Evolutionary conservation across 2,113 vertebrate genomes (phyloP), one percentile per base, ranked within the genome.

Genomic region (Cardinalis cardinalis): DNA sequence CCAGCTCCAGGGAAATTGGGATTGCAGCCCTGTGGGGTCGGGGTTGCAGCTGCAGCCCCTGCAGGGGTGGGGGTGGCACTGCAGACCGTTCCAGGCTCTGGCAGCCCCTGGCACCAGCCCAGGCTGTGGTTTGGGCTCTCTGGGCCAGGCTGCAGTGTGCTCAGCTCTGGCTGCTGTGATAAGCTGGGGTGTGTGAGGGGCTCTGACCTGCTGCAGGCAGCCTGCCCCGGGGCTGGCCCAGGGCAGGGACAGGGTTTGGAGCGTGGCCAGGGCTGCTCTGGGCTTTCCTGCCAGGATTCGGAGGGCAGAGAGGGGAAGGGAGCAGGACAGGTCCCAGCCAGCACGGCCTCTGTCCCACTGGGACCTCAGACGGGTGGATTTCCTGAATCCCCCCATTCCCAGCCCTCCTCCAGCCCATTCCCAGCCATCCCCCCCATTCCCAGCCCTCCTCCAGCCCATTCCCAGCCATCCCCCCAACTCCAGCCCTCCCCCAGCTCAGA

Each of bases 201-300:
- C 60, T 77, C 20, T 88, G 90, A 66, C 60, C 84, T 25, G 52
- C 34, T 55, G 64, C 4, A 9, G 18, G 66, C 83, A 44, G 52
- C 92, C 58, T 82, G 74, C 6, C 63, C 87, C 9, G 3, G 78
- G 49, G 49, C 41, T 5, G 1, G 3, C 11, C 34, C 43, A 2
- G 7, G 80, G 71, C 77, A 46, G 44, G 40, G 77, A 4, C 61
- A 21, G 58, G 0, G 0, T 19, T 34, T 7, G 40, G 76, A 79
- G 66, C 0, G 1, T 3, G 1, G 49, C 46, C 68, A 60, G 56
- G 0, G 1, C 19, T 0, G 1, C 1, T 12, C 36, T 31, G 55
- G 31, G 7, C 3, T 41, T 8, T 28, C 29, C 84, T 59, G 7
- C 34, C 0, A 0, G 69, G 14, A 10, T 31, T 51, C 28, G 60